These are phyloP conservation scores for Epistrophe grossulariae DNA, from an alignment of 2,888 invertebrate genomes.

Conservation along the genomic window DNA sequence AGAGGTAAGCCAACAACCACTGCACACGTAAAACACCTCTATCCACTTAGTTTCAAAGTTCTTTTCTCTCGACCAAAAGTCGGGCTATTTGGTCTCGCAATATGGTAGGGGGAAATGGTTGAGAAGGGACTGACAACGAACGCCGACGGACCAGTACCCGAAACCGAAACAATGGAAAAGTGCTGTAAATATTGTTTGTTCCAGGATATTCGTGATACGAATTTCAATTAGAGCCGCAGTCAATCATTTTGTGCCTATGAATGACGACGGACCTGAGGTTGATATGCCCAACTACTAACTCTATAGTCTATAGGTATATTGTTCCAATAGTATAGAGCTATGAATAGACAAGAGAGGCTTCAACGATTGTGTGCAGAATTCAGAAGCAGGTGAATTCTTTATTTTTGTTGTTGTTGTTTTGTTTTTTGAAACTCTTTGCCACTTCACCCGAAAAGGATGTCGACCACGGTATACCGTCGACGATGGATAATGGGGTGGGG, in stretches of 20 bases:
- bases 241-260: slow-evolving; percentile 73
- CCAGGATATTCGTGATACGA: slow-evolving; percentile 76
- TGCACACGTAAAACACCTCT: slow-evolving; percentile 73
- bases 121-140: neutral
- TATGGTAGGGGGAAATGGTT: neutral
- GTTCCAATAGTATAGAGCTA: slow-evolving; percentile 30
- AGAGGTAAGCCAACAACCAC: slow-evolving; percentile 29
- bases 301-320: neutral
- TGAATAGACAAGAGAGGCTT: slow-evolving; percentile 67
- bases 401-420: slow-evolving; percentile 11
- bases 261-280: slow-evolving; percentile 22
- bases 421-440: slow-evolving; percentile 40
- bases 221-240: slow-evolving; percentile 72
- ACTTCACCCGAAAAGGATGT: slow-evolving; percentile 59
- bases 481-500: slow-evolving; percentile 1
- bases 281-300: slow-evolving; percentile 24
- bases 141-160: slow-evolving; percentile 3
- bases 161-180: slow-evolving; percentile 72
- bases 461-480: no score
- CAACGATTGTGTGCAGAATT: slow-evolving; percentile 65
- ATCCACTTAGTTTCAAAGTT: slow-evolving; percentile 63
- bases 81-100: neutral
- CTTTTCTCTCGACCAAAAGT: slow-evolving; percentile 38
- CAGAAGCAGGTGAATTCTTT: slow-evolving; percentile 54
- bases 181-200: slow-evolving; percentile 76